phyloP scores from a whole-genome alignment of 2,797 vertebrate genomes.

The Chrosomus eos region DNA sequence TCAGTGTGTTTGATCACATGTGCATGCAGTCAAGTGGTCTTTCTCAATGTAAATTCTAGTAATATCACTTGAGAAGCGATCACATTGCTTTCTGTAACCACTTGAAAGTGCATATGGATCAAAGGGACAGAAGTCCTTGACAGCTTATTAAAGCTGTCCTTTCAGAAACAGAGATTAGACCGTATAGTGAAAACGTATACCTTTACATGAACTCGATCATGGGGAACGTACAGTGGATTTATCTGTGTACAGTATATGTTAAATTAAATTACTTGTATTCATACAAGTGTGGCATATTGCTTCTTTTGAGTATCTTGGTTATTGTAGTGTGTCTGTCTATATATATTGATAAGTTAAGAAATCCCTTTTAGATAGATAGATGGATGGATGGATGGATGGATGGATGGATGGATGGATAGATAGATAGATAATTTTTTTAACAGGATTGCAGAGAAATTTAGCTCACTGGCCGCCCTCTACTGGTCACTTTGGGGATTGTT shows the following conservation, averaged over 20 bases:
- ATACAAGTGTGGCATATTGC: conserved; percentile 29
- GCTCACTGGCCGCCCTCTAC: conserved; percentile 36
- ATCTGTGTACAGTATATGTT: conserved; percentile 12
- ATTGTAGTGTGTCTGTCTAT: conserved; percentile 34
- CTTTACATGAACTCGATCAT: neutral
- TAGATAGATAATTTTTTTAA: neutral
- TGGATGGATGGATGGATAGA: neutral
- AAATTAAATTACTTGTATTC: conserved; percentile 19
- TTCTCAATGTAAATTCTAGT: conserved; percentile 6
- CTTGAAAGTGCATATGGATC: conserved; percentile 48
- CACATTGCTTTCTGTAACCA: conserved; percentile 40
- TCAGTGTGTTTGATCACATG: conserved; percentile 37
- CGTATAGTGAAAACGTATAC: neutral
- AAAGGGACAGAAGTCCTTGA: neutral
- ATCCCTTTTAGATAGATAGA: neutral
- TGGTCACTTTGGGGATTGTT: conserved; percentile 18
- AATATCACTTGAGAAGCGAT: conserved; percentile 24
- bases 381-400: neutral
- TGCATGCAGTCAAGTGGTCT: conserved; percentile 39
- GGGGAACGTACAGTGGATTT: conserved; percentile 9
- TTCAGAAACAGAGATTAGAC: neutral
- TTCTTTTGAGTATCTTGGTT: conserved; percentile 29
- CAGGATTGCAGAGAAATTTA: neutral
- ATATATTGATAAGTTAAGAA: conserved; percentile 19
- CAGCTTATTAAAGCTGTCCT: neutral